A percentile compares a stretch with the other conserved stretches of the same genome.
Conservation (phyloP, 2,888 invertebrate genomes). For the Globia sparganii region DNA sequence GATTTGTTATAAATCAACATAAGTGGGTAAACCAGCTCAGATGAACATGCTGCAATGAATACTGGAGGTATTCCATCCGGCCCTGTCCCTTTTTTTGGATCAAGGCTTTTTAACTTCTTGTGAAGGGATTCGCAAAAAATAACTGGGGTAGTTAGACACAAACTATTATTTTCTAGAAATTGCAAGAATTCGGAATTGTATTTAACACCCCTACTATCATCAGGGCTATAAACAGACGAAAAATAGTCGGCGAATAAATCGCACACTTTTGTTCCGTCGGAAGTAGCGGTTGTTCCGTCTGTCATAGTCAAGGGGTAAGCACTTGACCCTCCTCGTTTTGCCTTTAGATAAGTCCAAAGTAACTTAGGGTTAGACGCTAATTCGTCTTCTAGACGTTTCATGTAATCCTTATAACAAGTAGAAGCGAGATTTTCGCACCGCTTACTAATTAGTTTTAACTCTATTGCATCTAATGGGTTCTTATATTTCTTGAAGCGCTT, state of each 20-base stretch:
- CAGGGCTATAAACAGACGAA: background rate
- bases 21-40: too few species aligned
- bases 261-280: background rate
- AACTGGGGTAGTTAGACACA: background rate
- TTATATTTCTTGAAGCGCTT: slow-evolving; percentile 9
- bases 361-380: background rate
- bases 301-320: too few species aligned
- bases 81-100: too few species aligned
- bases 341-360: slow-evolving; percentile 1
- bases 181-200: too few species aligned
- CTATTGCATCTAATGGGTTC: slow-evolving; percentile 1
- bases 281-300: background rate
- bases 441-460: slow-evolving; percentile 1
- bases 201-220: background rate
- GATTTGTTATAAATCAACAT: too few species aligned
- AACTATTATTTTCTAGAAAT: background rate
- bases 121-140: background rate
- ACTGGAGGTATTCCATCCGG: too few species aligned
- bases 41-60: too few species aligned
- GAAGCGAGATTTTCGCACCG: background rate
- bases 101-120: background rate
- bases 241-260: background rate
- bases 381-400: background rate
- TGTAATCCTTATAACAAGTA: background rate
- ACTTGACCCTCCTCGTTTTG: background rate